These are phyloP conservation scores for Stichopus chloronotus DNA, from an alignment of 35 echinoderm and acorn worm genomes.

Conservation along the genomic window DNA sequence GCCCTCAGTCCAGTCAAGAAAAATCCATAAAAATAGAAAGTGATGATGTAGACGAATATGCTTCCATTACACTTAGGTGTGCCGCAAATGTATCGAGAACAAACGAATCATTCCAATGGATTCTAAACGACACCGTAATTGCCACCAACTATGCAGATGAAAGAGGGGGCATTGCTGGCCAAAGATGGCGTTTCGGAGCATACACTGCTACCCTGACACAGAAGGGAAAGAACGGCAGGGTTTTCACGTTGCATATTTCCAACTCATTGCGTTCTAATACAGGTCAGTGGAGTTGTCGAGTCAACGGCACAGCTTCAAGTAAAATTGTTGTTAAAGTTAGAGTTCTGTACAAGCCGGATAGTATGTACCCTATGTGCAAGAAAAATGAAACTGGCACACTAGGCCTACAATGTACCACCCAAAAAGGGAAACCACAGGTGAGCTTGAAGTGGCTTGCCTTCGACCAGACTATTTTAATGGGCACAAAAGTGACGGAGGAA, in stretches of 20 bases:
- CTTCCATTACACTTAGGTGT: background rate
- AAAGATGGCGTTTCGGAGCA: background rate
- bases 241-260: background rate
- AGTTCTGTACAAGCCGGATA: background rate
- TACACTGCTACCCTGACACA: background rate
- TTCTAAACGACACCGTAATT: background rate
- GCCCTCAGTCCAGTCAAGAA: background rate
- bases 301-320: background rate
- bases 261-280: background rate
- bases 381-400: background rate
- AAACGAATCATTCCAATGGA: background rate
- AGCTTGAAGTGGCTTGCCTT: background rate
- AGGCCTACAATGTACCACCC: background rate
- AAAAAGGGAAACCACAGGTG: background rate
- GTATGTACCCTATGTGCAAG: background rate
- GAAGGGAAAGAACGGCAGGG: background rate
- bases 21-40: background rate
- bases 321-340: background rate
- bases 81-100: background rate
- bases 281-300: background rate
- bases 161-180: background rate
- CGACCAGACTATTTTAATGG: background rate
- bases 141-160: background rate
- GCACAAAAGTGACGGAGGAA: too few relatives aligned
- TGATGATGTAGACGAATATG: background rate